Evolutionary conservation across 2,888 invertebrate genomes (phyloP).

Genomic region (Therioaphis trifolii): DNA sequence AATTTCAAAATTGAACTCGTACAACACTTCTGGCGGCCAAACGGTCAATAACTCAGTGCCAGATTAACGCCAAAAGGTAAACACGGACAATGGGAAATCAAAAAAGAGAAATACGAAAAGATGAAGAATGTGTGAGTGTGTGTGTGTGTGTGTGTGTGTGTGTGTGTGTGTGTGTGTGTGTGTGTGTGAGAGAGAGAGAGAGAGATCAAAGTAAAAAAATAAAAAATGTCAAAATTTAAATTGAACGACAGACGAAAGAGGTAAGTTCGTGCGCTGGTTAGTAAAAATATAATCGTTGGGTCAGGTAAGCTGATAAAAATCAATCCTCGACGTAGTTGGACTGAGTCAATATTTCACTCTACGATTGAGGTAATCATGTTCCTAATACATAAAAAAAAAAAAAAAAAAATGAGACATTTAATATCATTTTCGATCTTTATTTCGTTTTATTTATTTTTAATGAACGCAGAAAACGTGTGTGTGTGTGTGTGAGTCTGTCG

Average conservation of each 20-base stretch:
- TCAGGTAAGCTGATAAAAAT: background rate
- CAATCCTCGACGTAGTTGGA: no score
- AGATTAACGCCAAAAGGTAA: no score
- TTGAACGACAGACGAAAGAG: background rate
- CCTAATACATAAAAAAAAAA: no score
- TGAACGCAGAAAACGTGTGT: no score
- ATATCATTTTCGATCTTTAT: no score
- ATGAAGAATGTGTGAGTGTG: background rate
- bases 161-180: no score
- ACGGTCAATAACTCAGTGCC: conserved; percentile 1
- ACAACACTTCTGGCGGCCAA: background rate
- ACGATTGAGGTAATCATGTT: no score
- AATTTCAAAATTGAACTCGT: background rate
- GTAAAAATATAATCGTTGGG: background rate
- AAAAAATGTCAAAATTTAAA: background rate
- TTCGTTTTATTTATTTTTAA: no score
- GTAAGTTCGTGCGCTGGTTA: background rate
- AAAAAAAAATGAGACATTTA: no score
- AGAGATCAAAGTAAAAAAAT: background rate
- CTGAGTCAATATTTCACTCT: background rate
- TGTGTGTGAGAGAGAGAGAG: background rate
- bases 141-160: no score
- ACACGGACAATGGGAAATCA: background rate
- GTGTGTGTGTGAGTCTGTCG: no score
- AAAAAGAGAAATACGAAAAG: background rate